Evolutionary conservation across 2,113 vertebrate genomes (phyloP), one percentile per base, ranked within the genome.

Genomic region (Taurulus bubalis): DNA sequence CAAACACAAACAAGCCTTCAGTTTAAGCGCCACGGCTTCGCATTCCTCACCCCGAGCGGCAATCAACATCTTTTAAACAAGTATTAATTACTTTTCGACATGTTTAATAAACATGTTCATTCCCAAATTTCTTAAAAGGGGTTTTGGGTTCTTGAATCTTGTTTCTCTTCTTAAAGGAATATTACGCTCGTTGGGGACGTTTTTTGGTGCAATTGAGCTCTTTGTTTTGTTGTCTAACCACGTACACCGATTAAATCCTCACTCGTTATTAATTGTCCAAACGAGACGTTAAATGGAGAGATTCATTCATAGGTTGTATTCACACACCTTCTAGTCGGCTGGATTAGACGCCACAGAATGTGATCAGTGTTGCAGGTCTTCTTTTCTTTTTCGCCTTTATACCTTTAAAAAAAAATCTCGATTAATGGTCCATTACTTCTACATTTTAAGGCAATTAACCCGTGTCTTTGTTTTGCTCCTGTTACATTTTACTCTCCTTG

Each of bases 1-100:
- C 60, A 85, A 82, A 75, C 60, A 9, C 20, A 72, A 87, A 82
- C 74, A 60, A 71, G 79, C 56, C 56, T 42, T 66, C 38, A 34
- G 22, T 42, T 67, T 74, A 56, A 86, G 51, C 42, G 47, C 70
- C 20, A 6, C 71, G 79, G 76, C 51, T 75, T 79, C 71, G 55
- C 18, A 42, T 79, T 40, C 71, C 30, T 58, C 66, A 32, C 32
- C 0, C 34, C 34, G 0, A 81, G 26, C 36, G 0, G 32, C 64
- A 42, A 71, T 42, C 49, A 4, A 30, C 28, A 24, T 71, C 38
- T 59, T 38, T 34, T 65, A 65, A 32, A 28, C 34, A 11, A 10
- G n/a, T 16, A 45, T 70, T 36, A 16, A 75, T 68, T 36, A 42
- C 15, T 16, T 11, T 1, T 1, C 32, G 15, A 42, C 28, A 2